Evolutionary conservation across 2,113 vertebrate species (phyloP).

Genomic region (Melanotaenia duboulayi): DNA sequence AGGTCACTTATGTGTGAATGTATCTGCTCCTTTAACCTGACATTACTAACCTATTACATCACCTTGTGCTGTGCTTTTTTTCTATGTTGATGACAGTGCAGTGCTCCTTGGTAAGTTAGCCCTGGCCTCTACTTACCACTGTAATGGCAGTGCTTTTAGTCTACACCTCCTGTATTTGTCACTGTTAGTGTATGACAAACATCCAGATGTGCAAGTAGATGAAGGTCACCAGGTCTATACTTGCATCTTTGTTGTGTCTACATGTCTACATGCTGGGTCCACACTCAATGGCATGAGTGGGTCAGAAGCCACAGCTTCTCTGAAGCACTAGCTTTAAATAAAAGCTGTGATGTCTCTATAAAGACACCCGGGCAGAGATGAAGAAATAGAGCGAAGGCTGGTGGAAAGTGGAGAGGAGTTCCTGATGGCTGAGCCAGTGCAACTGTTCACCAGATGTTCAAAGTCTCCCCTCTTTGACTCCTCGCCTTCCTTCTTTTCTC

Average conservation of each 20-base stretch:
- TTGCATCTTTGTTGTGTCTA: slow-evolving; percentile 78
- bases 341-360: slow-evolving; percentile 78
- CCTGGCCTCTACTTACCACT: slow-evolving; percentile 72
- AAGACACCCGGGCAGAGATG: slow-evolving; percentile 63
- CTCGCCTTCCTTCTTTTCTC: slow-evolving; percentile 61
- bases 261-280: slow-evolving; percentile 61
- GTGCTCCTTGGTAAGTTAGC: slow-evolving; percentile 20
- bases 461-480: slow-evolving; percentile 52
- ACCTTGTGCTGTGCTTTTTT: slow-evolving; percentile 34
- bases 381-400: slow-evolving; percentile 42
- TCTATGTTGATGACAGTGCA: slow-evolving; percentile 27
- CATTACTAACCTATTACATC: slow-evolving; percentile 59
- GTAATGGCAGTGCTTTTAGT: slow-evolving; percentile 64
- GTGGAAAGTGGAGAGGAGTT: slow-evolving; percentile 52
- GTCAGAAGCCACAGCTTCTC: slow-evolving; percentile 75
- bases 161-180: slow-evolving; percentile 67
- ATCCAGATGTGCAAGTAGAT: slow-evolving; percentile 36
- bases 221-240: slow-evolving; percentile 64
- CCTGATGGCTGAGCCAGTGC: slow-evolving; percentile 71
- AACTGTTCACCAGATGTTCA: slow-evolving; percentile 86
- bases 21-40: not conserved
- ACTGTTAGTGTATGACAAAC: slow-evolving; percentile 54
- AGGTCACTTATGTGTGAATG: not conserved
- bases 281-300: slow-evolving; percentile 71
- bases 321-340: slow-evolving; percentile 76